Base-by-base conservation (phyloP, 2,797 vertebrate genomes). In the Gymnopithys bicolor region DNA sequence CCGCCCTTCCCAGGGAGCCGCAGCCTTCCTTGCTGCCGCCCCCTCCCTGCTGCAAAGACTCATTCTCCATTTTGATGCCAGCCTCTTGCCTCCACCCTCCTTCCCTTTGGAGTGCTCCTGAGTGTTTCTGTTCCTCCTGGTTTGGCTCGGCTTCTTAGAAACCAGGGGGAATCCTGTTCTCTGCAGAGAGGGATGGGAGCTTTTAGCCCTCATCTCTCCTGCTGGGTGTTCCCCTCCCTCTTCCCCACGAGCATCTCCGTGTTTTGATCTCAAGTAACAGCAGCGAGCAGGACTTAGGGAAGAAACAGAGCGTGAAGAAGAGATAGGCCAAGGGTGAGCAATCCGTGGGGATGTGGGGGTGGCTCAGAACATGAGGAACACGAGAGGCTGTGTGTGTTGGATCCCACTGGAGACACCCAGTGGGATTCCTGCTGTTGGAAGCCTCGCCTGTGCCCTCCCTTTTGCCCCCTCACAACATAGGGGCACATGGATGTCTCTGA, bases 331-430 rank as follows among this genome's bases (percentile, higher is more conserved):
- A 64, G 9, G 22, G 82, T 30, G 92, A 88, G 90, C 41, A 5
- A 33, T 37, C 60, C 3, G 1, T 19, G 5, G 7, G 41, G n/a
- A 8, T 0, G 68, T 3, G 86, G 18, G 51, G 77, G 81, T 19
- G 76, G 79, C 76, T 48, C 45, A 55, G 76, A 39, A 48, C 1
- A 32, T 23, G 13, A 35, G 77, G 32, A 58, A 45, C 60, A 2
- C 4, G 7, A 39, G 3, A 71, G 39, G 56, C 55, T n/a, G 5
- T 7, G 70, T 2, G 0, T 9, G 23, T 15, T 24, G 21, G 33
- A 69, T 41, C 46, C 63, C 1, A 0, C 48, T 46, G 84, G 51
- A 59, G 60, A 16, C 56, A 14, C 2, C 0, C 25, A 1, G 33
- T 22, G 86, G 9, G 23, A 58, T 55, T 6, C 3, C 56, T 70